Conservation (phyloP, 2,113 vertebrate genomes). For the Grallaria varia region DNA sequence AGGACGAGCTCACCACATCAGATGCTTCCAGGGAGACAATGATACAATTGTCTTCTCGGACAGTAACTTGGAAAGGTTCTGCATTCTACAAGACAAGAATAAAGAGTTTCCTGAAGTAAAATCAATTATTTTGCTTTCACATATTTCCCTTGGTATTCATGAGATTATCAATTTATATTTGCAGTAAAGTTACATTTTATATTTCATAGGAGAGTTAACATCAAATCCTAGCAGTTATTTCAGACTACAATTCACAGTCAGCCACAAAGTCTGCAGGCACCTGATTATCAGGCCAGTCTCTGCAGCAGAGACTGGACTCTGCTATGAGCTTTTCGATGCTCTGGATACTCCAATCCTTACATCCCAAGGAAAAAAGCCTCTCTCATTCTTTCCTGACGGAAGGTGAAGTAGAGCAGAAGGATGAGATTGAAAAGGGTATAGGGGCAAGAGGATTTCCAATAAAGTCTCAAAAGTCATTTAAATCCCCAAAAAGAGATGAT, state of each 20-base stretch:
- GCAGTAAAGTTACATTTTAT: not conserved
- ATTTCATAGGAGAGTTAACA: not conserved
- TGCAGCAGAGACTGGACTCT: not conserved
- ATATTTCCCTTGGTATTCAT: not conserved
- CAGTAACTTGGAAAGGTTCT: slow-evolving; percentile 77
- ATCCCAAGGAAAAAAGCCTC: not conserved
- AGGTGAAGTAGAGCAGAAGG: not conserved
- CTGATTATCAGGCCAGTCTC: not conserved
- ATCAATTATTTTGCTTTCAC: not conserved
- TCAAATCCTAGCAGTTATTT: not conserved
- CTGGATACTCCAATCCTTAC: not conserved
- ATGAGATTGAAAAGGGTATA: not conserved
- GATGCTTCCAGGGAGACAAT: slow-evolving; percentile 79
- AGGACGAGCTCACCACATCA: slow-evolving; percentile 79
- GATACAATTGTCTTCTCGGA: slow-evolving; percentile 80
- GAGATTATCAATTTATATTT: not conserved
- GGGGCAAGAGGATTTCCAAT: not conserved
- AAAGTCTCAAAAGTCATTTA: not conserved
- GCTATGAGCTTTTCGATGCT: not conserved
- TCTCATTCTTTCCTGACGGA: not conserved
- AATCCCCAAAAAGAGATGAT: not conserved
- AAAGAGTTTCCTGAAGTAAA: not conserved
- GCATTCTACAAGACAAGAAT: slow-evolving; percentile 68
- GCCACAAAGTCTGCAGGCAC: not conserved
- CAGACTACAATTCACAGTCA: not conserved